phyloP scores from a whole-genome alignment of 2,113 vertebrate species.

The Heterotis niloticus region DNA sequence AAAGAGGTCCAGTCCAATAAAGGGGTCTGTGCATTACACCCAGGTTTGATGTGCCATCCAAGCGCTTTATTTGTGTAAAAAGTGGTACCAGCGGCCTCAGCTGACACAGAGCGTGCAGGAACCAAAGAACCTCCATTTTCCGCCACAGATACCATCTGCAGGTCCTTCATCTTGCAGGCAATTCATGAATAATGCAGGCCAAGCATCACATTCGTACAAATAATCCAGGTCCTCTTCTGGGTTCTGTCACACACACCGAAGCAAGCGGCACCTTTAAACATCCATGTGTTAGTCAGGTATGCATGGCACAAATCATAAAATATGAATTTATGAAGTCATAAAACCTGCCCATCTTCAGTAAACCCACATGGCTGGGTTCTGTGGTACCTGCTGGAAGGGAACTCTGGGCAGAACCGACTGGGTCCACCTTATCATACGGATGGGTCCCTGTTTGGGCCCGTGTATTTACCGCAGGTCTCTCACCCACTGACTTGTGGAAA shows the following conservation, averaged over 20 bases:
- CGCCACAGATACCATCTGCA: neutral
- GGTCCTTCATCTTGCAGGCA: neutral
- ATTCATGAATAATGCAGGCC: constrained; percentile 12
- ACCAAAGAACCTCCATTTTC: neutral
- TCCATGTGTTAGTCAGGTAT: neutral
- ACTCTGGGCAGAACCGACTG: too few relatives aligned
- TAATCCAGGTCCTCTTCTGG: neutral
- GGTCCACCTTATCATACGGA: too few relatives aligned
- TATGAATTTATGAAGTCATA: neutral
- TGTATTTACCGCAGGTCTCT: neutral
- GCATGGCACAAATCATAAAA: neutral
- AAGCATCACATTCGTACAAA: neutral
- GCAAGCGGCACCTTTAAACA: neutral
- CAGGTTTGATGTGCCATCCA: neutral
- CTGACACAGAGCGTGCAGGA: neutral
- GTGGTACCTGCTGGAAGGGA: too few relatives aligned
- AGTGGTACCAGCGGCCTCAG: neutral
- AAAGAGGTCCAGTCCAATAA: constrained; percentile 1
- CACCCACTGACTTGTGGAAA: neutral
- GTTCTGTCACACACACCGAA: constrained; percentile 5
- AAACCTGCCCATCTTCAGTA: neutral
- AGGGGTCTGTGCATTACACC: neutral
- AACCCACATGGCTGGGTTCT: too few relatives aligned
- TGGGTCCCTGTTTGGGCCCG: too few relatives aligned
- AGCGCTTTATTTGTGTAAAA: neutral